phyloP scores from a whole-genome alignment of 1,140 invertebrate genomes.

The Drepana arcuata region DNA sequence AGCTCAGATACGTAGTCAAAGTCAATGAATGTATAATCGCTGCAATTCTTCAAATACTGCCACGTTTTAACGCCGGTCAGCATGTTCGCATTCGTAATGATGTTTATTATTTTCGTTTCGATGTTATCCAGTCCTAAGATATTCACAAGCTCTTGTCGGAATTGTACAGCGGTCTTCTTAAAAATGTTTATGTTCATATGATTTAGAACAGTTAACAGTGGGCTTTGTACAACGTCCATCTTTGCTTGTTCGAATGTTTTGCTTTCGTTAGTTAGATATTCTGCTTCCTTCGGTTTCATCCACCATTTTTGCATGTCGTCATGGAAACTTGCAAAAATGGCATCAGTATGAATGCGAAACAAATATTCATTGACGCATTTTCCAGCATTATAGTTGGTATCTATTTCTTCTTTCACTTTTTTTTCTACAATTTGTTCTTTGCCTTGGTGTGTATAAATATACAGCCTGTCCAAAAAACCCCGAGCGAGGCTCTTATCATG shows the following conservation, averaged over 20 bases:
- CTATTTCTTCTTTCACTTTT: constrained; percentile 11
- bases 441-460: constrained; percentile 15
- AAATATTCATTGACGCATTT: constrained; percentile 8
- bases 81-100: constrained; percentile 3
- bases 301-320: constrained; percentile 20
- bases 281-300: constrained; percentile 6
- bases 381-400: constrained; percentile 5
- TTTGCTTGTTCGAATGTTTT: constrained; percentile 11
- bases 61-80: constrained; percentile 12
- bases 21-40: constrained; percentile 10
- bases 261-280: constrained; percentile 13
- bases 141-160: constrained; percentile 3
- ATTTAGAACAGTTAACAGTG: constrained; percentile 11
- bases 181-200: constrained; percentile 11
- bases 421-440: constrained; percentile 9
- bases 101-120: constrained; percentile 2
- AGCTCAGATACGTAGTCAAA: constrained; percentile 11
- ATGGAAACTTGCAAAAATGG: constrained; percentile 13
- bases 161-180: constrained; percentile 9
- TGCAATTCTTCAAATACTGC: constrained; percentile 3
- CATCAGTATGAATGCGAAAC: constrained; percentile 12
- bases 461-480: constrained; percentile 11
- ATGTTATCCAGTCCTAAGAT: constrained; percentile 1
- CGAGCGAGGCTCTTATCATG: constrained; percentile 6
- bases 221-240: constrained; percentile 11